Evolutionary conservation across 2,113 vertebrate species (phyloP).

Genomic region (Periophthalmus modestus): DNA sequence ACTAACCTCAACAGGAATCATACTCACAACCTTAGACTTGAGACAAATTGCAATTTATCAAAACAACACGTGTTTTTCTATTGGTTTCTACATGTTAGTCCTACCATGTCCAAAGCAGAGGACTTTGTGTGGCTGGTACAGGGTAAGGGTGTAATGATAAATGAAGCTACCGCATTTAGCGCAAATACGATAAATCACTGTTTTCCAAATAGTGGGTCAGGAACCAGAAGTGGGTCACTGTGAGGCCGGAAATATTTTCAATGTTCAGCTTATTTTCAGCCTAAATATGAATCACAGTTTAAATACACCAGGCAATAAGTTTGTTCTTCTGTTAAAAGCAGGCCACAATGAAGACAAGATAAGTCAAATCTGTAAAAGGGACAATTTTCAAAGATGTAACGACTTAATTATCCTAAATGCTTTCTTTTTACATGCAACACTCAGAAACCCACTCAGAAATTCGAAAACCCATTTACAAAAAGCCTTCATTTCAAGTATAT

Average conservation of each 20-base stretch:
- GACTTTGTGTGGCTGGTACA: slow-evolving; percentile 1
- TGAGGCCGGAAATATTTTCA: background rate
- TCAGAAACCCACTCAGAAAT: background rate
- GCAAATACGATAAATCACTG: slow-evolving; percentile 5
- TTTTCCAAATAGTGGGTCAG: slow-evolving; percentile 5
- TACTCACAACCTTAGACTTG: too few relatives aligned
- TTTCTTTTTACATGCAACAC: background rate
- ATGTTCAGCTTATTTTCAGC: background rate
- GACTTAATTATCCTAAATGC: background rate
- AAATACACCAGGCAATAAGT: background rate
- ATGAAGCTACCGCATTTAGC: background rate
- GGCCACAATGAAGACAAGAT: background rate
- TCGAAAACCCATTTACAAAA: background rate
- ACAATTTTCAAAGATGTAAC: background rate
- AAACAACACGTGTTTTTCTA: background rate
- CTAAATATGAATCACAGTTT: background rate
- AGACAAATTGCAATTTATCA: too few relatives aligned
- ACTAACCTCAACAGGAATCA: too few relatives aligned
- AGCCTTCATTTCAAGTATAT: background rate
- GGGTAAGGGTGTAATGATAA: background rate
- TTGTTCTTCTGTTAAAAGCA: background rate
- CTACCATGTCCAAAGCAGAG: background rate
- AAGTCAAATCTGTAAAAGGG: background rate
- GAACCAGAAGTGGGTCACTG: slow-evolving; percentile 10
- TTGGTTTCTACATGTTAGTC: background rate